Evolutionary conservation across 2,113 vertebrate genomes (phyloP), one percentile per base, ranked within the genome.

Genomic region (Willisornis vidua): DNA sequence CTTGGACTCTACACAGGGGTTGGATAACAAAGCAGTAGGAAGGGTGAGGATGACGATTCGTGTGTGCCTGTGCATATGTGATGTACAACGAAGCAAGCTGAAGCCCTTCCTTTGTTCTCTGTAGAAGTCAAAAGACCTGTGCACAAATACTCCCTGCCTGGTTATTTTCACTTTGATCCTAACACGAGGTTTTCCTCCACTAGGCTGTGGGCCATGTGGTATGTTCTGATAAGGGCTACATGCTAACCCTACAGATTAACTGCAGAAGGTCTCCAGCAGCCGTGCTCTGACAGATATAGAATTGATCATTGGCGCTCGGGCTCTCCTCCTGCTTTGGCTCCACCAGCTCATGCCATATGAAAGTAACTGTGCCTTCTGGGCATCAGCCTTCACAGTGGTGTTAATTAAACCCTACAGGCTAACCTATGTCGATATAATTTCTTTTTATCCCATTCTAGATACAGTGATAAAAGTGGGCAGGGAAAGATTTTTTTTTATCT

Each of bases 361-460:
- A 86, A 83, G 79, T 19, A 88, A 41, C 22, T 45, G 8, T 68
- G 63, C 79, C 79, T 86, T 73, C 54, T 45, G 67, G 72, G 79
- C 86, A 73, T 80, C 79, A 80, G 58, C 43, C 67, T 92, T 88
- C 67, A 70, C 75, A 83, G 59, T 1, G 0, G 35, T 61, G 79
- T 75, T 95, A 94, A 88, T 93, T 95, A 90, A 93, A 73, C 37
- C 54, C 86, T 76, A 76, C 54, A 35, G 83, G 76, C 75, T 52
- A 85, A 92, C 33, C 48, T 43, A 45, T 75, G 87, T 59, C 92
- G 79, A 72, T 87, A 72, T 57, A 55, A 86, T 87, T 91, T 89
- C 29, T 79, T 91, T 75, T 77, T 67, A 62, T 67, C 35, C 23
- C 49, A 43, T 85, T 73, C 52, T 89, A 78, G 78, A 85, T 45